These are phyloP conservation scores for Microdon myrmicae DNA, from an alignment of 2,888 invertebrate genomes.

Conservation along the genomic window DNA sequence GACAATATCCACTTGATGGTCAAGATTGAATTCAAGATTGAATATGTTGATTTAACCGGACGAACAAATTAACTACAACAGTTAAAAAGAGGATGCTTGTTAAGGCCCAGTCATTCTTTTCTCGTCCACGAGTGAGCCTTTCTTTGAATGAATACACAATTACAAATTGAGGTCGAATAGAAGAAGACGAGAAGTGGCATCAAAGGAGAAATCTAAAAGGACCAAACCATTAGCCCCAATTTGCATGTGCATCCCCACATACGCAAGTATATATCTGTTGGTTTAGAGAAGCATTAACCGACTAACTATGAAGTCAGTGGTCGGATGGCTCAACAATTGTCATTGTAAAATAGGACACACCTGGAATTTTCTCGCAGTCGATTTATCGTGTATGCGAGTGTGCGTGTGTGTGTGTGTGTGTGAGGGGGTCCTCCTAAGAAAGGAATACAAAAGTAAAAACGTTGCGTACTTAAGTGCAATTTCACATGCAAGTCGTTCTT, in stretches of 20 bases:
- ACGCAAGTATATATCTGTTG: neutral
- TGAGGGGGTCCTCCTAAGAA: too few relatives aligned
- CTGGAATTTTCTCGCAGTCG: slow-evolving; percentile 34
- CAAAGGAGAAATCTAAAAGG: slow-evolving; percentile 13
- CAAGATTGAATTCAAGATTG: too few relatives aligned
- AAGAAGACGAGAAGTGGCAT: slow-evolving; percentile 20
- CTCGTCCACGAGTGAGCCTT: too few relatives aligned
- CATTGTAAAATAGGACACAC: slow-evolving; percentile 33
- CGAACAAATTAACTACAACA: too few relatives aligned
- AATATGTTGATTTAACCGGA: too few relatives aligned
- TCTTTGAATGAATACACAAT: too few relatives aligned
- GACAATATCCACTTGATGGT: too few relatives aligned
- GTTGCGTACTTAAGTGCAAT: slow-evolving; percentile 32
- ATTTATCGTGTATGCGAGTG: slow-evolving; percentile 12
- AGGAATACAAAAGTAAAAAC: neutral
- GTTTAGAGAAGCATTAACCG: slow-evolving; percentile 21
- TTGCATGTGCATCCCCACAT: slow-evolving; percentile 8
- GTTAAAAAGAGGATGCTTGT: too few relatives aligned
- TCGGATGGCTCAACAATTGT: slow-evolving; percentile 42
- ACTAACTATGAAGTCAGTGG: slow-evolving; percentile 15
- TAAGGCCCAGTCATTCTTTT: too few relatives aligned
- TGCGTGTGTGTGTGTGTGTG: too few relatives aligned
- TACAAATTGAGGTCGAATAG: slow-evolving; percentile 27
- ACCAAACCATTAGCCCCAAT: slow-evolving; percentile 35
- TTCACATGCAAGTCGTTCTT: slow-evolving; percentile 19